phyloP scores from a whole-genome alignment of 2,888 invertebrate genomes.

The Thalpophila matura region DNA sequence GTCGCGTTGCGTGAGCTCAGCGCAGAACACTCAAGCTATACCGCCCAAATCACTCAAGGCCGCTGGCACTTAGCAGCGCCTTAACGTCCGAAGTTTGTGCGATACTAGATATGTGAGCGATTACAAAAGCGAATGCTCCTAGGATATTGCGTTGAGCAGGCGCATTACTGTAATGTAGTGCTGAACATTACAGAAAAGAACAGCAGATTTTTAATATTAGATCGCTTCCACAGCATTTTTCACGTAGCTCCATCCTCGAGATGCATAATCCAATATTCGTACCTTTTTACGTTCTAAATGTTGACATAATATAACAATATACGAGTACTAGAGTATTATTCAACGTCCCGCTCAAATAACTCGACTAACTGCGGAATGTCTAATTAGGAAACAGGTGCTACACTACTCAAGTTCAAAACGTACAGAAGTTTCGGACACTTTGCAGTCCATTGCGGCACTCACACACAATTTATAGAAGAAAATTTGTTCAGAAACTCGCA shows the following conservation, averaged over 20 bases:
- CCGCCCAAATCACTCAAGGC: too few species aligned
- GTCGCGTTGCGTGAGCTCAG: too few species aligned
- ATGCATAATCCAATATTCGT: slow-evolving; percentile 9
- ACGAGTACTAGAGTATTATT: slow-evolving; percentile 40
- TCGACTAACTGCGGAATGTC: slow-evolving; percentile 57
- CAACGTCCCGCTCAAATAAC: slow-evolving; percentile 52
- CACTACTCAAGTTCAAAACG: slow-evolving; percentile 54
- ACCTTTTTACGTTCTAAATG: slow-evolving; percentile 29
- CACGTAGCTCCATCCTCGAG: slow-evolving; percentile 14
- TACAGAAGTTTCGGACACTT: slow-evolving; percentile 55
- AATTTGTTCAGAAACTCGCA: slow-evolving; percentile 28
- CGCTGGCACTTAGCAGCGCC: too few species aligned
- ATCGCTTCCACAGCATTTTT: slow-evolving; percentile 9
- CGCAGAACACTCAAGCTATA: too few species aligned
- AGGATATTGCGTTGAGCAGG: too few species aligned
- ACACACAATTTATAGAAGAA: slow-evolving; percentile 42
- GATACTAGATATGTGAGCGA: too few species aligned
- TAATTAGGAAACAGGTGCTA: slow-evolving; percentile 58
- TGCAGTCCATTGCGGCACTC: slow-evolving; percentile 48
- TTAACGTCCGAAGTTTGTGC: too few species aligned
- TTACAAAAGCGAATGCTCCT: too few species aligned
- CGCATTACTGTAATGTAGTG: too few species aligned
- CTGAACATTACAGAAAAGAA: too few species aligned
- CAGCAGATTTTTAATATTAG: slow-evolving; percentile 11
- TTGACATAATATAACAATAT: slow-evolving; percentile 36